A percentile compares a stretch with the other conserved stretches of the same genome.
phyloP scores from a whole-genome alignment of 2,888 invertebrate species.

The Agrotis clavis region DNA sequence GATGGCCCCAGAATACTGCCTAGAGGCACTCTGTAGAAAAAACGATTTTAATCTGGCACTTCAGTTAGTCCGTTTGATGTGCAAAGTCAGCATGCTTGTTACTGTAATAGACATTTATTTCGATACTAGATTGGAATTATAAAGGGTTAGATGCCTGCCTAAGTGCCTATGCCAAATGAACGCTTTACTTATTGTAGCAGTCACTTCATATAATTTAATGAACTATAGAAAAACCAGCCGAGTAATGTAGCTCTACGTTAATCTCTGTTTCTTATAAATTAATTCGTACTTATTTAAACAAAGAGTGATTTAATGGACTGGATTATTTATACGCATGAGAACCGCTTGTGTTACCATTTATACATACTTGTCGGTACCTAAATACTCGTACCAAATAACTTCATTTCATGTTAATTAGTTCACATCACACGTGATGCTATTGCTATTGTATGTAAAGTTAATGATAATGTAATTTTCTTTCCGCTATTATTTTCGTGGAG shows the following conservation, averaged over 20 bases:
- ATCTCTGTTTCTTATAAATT: background rate
- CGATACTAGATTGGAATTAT: background rate
- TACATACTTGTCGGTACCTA: background rate
- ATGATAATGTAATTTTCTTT: background rate
- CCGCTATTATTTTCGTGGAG: background rate
- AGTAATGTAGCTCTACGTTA: background rate
- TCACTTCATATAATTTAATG: too few relatives aligned
- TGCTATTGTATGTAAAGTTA: slow-evolving; percentile 34
- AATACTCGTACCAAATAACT: background rate
- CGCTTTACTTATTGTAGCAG: too few relatives aligned
- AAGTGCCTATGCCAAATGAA: too few relatives aligned
- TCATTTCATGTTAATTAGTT: background rate
- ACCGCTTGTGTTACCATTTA: background rate
- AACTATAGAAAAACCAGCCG: too few relatives aligned
- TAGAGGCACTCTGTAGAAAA: background rate
- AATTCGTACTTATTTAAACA: slow-evolving; percentile 8
- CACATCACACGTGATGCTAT: slow-evolving; percentile 21
- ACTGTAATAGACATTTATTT: background rate
- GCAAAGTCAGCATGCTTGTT: background rate
- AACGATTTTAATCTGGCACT: background rate
- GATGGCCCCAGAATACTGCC: background rate
- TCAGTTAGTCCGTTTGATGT: background rate
- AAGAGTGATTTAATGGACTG: background rate
- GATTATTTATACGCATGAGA: slow-evolving; percentile 8
- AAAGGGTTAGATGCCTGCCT: too few relatives aligned